Evolutionary conservation across 2,888 invertebrate species (phyloP), one percentile per base, ranked within the genome.

Genomic region (Criorhina ranunculi): DNA sequence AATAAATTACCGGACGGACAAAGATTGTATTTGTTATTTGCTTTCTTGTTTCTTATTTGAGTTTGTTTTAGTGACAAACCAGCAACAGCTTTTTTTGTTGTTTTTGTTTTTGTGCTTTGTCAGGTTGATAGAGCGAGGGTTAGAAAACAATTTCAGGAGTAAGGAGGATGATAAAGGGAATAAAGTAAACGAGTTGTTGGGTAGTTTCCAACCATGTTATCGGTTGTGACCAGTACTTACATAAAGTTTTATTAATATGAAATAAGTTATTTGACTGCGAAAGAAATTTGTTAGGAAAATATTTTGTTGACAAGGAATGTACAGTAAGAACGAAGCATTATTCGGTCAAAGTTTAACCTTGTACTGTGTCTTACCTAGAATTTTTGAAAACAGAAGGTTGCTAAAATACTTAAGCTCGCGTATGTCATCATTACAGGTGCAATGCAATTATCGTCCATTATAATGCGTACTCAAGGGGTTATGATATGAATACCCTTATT

Each of bases 11-110:
- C 64, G 11, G 31, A 35, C 46, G 55, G 62, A 78, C 55, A 37
- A 62, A 55, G 46, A 62, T 70, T 78, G 53, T 78, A 46, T 62
- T 69, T 77, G 67, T 69, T 77, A 53, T 77, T 77, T 77, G 60
- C 44, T 67, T 69, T 67, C 31, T 17, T 59, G 57, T 60, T 51
- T 67, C 60, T 60, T 77, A 69, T 77, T 77, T 77, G 60, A 51
- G 67, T 69, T 77, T 42, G 15, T 17, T 49, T n/a, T 46, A 35
- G 24, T 24, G 24, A 24, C 24, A 24, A 24, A 64, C 12, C 35
- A 64, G 49, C 64, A 64, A 64, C 64, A 64, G 64, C 3, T 15
- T 53, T 53, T 33, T 31, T 33, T 46, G 24, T 24, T 53, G 46
- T 53, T 19, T 40, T 37, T 12, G 24, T 5, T 40, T 7, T 37